Base-by-base conservation (phyloP, 2,113 vertebrate genomes). In the Cyanistes caeruleus region DNA sequence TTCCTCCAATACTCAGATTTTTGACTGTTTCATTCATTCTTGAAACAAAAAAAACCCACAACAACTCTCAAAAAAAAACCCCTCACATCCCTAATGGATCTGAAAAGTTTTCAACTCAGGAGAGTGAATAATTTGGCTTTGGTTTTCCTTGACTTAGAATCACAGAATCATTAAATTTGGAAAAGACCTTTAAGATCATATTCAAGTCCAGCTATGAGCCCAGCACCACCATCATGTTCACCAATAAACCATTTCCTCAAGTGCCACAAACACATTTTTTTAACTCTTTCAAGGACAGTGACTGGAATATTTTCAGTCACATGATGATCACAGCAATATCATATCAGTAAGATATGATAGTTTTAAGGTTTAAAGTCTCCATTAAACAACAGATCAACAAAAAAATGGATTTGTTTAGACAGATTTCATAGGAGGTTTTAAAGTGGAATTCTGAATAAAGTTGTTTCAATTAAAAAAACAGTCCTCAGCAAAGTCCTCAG, bases 11-110 rank as follows among this genome's bases (percentile, higher is more conserved):
- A 31, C 8, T 56, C 43, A 46, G 27, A 30, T 23, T 72, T 25
- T 62, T 60, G 56, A 33, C 60, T 13, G 13, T 48, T 55, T 85
- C 48, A 37, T 30, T 31, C 1, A 0, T 72, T 46, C n/a, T 39
- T 58, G 52, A 43, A 43, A 14, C 43, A 39, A 39, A 39, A 39
- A 39, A 39, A 39, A 4, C 39, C 39, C 39, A 39, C 39, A 39
- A 39, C 39, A 39, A 39, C 39, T 39, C 39, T 39, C 39, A 6
- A 5, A n/a, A 21, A 43, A 8, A 2, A 3, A 1, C 2, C 5
- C 10, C 13, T 52, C 43, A 17, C 11, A 68, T 49, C 14, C 3
- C 2, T 19, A 70, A 39, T 28, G 13, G 16, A 24, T 56, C 30
- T 60, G 13, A 33, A 64, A 25, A 67, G 3, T 33, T 51, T 60